These are phyloP conservation scores for Drosophila kanekoi DNA, from an alignment of 2,888 invertebrate species.

Conservation along the genomic window DNA sequence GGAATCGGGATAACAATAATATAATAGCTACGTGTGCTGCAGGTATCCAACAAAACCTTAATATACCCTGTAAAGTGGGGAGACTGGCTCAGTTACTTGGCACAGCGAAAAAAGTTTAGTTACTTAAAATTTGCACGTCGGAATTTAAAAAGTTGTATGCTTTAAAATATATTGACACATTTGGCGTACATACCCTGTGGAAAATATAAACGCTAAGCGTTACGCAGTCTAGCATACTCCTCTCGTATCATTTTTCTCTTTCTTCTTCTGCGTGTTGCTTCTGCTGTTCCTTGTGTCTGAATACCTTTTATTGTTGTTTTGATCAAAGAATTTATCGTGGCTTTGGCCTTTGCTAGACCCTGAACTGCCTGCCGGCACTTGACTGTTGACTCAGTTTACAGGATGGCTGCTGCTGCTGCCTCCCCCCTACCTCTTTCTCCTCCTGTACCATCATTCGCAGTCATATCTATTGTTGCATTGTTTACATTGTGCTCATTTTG, in stretches of 20 bases:
- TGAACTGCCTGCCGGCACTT: conserved; percentile 23
- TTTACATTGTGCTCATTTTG: conserved; percentile 26
- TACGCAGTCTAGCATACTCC: background rate
- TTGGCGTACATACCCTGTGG: no score
- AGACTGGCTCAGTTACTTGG: background rate
- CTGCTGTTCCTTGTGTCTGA: background rate
- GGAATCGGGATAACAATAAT: conserved; percentile 5
- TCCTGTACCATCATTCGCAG: background rate
- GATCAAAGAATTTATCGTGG: conserved; percentile 10
- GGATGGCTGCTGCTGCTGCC: background rate
- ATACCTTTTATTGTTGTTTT: conserved; percentile 13
- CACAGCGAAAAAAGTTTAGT: background rate
- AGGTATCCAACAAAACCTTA: background rate
- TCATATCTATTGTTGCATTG: conserved; percentile 3
- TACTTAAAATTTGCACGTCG: no score
- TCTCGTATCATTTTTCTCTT: background rate
- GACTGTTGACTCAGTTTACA: conserved; percentile 28
- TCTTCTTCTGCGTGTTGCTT: background rate
- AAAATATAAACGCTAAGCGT: no score
- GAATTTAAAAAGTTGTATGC: no score
- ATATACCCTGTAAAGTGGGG: conserved; percentile 5
- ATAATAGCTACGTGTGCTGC: background rate
- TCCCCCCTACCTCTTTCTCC: background rate
- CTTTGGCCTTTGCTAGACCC: conserved; percentile 2
- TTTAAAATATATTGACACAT: no score